Evolutionary conservation across 2,113 vertebrate genomes (phyloP), one percentile per base, ranked within the genome.

Genomic region (Brachyhypopomus gauderio): DNA sequence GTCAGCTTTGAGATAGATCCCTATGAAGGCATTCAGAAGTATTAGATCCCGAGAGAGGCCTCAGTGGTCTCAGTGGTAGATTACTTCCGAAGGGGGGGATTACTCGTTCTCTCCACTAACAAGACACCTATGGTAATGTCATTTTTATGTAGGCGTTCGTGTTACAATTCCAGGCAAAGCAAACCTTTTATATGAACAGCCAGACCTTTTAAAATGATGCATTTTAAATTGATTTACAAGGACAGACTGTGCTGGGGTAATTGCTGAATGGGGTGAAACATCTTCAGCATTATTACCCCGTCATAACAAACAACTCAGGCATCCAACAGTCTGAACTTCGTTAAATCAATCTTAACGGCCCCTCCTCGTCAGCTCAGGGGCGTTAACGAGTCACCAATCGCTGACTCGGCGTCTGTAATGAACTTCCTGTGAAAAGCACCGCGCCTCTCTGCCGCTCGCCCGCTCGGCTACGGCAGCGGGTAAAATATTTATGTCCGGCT

Each of bases 21-120:
- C 90, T 88, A 88, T 93, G 90, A 94, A 91, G 93, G 93, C 88
- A 90, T 92, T 94, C 91, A 85, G 87, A 86, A 86, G 89, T 90
- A 88, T 90, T 92, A 93, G 94, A 89, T 90, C 95, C 91, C 91
- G 88, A 90, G 89, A 91, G 92, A 88, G 81, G 93, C 90, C 91
- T 89, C 87, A 86, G 87, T 92, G 93, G 92, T 91, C 92, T 86
- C 86, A 91, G 88, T 82, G 73, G 92, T 92, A 91, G 94, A 94
- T 95, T 94, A 95, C 89, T 91, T 89, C 89, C 92, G 88, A 82
- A 79, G 87, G 88, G 91, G 88, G 91, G 92, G 95, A 94, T 96
- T 95, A 95, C 92, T 92, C 91, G 84, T 89, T 91, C 83, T 84
- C 84, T 38, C 11, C 77, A 36, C 58, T 72, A 72, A 72, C 72